Base-by-base conservation (phyloP, 1,140 invertebrate species). In the Penaeus indicus region DNA sequence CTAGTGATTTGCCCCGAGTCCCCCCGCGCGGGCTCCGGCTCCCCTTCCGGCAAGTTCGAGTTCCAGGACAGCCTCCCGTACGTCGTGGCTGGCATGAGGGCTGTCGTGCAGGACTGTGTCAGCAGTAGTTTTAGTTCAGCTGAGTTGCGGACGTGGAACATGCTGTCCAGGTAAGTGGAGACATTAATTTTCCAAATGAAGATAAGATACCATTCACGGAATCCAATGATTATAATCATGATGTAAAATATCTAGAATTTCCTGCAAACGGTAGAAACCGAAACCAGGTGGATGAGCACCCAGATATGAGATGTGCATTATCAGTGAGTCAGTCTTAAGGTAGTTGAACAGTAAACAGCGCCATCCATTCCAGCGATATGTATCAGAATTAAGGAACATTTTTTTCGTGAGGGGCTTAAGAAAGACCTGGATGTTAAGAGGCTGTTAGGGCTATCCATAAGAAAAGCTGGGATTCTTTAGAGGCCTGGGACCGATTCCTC, bases 71-170 rank as follows among this genome's bases (percentile, higher is more conserved):
- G 80, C 2, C 54, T 88, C 67, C 64, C 80, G 13, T 88, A 88
- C 86, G n/a, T 88, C 64, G 54, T 69, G 27, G 86, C 86, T 11
- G 86, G 86, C 42, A 88, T 88, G 86, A 82, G 81, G 61, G 86
- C 81, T 32, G 80, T 88, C 16, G 86, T 88, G 25, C 72, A 82
- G 64, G 86, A 88, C 69, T 84, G 86, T 32, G 81, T 88, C 67
- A 88, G 54, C 32, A 78, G 77, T 67, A 83, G 86, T 27, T 83
- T 88, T 38, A 83, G 32, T 32, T 27, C 80, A 13, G 67, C 86
- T n/a, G 86, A 88, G 32, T 60, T 88, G 19, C 69, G 69, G 8
- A 88, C 86, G n/a, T 88, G 86, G 86, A 88, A 88, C 27, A 88
- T 88, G 86, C 67, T 88, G 8, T 88, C 86, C 80, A 88, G 86